Evolutionary conservation across 2,113 vertebrate species (phyloP), one percentile per base, ranked within the genome.

Genomic region (Mastomys coucha): DNA sequence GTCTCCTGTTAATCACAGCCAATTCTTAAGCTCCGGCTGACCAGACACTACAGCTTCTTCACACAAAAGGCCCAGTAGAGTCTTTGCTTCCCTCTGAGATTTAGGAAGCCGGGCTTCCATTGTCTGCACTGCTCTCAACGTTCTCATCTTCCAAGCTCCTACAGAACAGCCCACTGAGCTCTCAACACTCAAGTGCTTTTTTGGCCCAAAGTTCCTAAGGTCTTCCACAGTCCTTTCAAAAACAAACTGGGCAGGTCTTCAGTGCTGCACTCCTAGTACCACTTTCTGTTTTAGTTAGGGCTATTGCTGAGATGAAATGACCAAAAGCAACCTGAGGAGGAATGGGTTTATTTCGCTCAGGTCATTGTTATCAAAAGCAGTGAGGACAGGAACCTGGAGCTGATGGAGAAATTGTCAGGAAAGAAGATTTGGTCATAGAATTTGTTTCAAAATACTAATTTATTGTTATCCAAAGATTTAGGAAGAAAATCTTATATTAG

Each of bases 381-480:
- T 63, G 81, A 63, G n/a, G n/a, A 39, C 81, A 63, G n/a, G 24
- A 84, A 42, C 56, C 81, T 84, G 58, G 58, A 85, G n/a, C 58
- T 65, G 26, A 42, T 84, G 14, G 13, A 31, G 60, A 31, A 1
- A 75, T 92, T 39, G 12, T 93, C 91, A 58, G 67, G n/a, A 33
- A 80, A 70, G 36, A 28, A n/a, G 5, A n/a, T 63, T 49, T 75
- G 20, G 89, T 77, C 87, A 51, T 72, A 95, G 11, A 60, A 53
- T 95, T 92, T 93, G 72, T 96, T 96, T 89, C 36, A 93, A 31
- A 86, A 76, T 49, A 82, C 36, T 81, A 72, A 5, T 63, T 67
- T 96, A 39, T 63, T 82, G 11, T 24, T 77, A 5, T 81, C 63
- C 78, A 19, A 89, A 88, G 28, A 89, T 65, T 67, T 92, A 63